phyloP scores from a whole-genome alignment of 2,888 invertebrate genomes.

The Brachyopa scutellaris region DNA sequence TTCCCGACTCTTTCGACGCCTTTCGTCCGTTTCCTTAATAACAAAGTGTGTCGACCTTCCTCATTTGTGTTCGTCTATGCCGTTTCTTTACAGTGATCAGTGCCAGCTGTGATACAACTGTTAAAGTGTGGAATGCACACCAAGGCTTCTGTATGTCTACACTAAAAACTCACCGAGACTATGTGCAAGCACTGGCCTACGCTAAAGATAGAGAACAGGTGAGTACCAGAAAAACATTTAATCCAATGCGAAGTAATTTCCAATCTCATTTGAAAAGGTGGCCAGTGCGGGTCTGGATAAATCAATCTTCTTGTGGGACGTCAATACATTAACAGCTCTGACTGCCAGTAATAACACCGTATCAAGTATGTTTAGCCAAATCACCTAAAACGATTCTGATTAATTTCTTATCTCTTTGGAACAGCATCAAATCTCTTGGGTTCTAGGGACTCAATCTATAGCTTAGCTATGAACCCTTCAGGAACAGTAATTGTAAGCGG shows the following conservation, averaged over 20 bases:
- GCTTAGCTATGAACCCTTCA: conserved; percentile 98
- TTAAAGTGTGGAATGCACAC: conserved; percentile 99
- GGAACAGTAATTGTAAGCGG: conserved; percentile 98
- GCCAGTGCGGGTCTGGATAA: conserved; percentile 98
- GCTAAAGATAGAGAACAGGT: conserved; percentile 97
- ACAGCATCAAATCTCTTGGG: conserved; percentile 96
- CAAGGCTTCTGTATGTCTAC: conserved; percentile 99
- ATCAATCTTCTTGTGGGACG: conserved; percentile 99
- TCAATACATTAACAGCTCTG: conserved; percentile 97
- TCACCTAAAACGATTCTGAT: background rate
- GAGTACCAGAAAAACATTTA: background rate
- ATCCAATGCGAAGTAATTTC: background rate
- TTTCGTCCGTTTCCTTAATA: too few relatives aligned
- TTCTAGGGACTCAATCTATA: conserved; percentile 99
- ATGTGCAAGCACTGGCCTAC: conserved; percentile 98
- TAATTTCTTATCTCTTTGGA: background rate
- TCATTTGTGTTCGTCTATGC: too few relatives aligned
- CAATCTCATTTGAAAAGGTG: conserved; percentile 76
- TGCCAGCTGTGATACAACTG: conserved; percentile 99
- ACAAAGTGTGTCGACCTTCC: too few relatives aligned
- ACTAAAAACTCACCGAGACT: conserved; percentile 98
- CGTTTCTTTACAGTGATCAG: conserved; percentile 90
- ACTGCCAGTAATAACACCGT: conserved; percentile 99
- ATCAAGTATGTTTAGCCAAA: conserved; percentile 86
- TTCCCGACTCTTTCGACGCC: too few relatives aligned